Evolutionary conservation across 1,140 invertebrate genomes (phyloP), one percentile per base, ranked within the genome.

Genomic region (Scaptomyza hsui): DNA sequence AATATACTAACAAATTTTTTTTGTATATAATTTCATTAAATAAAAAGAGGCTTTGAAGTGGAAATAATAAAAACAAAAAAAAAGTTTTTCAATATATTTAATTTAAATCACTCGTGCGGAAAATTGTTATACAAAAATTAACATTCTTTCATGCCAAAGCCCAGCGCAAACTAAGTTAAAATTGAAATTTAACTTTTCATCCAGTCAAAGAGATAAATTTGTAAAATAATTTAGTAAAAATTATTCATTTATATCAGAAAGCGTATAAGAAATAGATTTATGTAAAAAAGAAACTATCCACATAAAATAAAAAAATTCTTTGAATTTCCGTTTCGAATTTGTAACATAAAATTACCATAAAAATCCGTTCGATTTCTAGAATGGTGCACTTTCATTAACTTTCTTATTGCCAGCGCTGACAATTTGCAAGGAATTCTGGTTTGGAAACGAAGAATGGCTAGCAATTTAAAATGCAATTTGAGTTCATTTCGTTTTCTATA

Each of bases 401-500:
- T 83, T 72, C 39, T 29, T 45, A 49, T 48, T 21, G 45, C 7
- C 15, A 52, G 78, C 60, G 78, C 60, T 37, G 78, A 82, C 78
- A 81, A 51, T 62, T 70, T 45, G 48, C 42, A 18, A 56, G 59
- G 21, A 63, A 49, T 63, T 56, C 41, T 52, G 26, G 35, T 0
- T 24, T 29, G 62, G 44, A 48, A 64, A 37, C 32, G 32, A 37
- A n/a, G 32, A 37, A n/a, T 37, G 63, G 63, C 48, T 73, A 64
- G 41, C 51, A 76, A 76, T 76, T 82, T 76, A 29, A 24, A 37
- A 18, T 12, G 5, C 42, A 49, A 82, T 64, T 67, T 16, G 64
- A 55, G 74, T 75, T 74, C 62, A 85, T 85, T 85, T 85, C 81
- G 70, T 69, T 85, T 85, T 85, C 81, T 72, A 55, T 67, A 47